Percentiles rank a stretch among this genome's conserved stretches.
Evolutionary conservation across 2,113 vertebrate genomes (phyloP).

Genomic region (Phrynosoma platyrhinos): DNA sequence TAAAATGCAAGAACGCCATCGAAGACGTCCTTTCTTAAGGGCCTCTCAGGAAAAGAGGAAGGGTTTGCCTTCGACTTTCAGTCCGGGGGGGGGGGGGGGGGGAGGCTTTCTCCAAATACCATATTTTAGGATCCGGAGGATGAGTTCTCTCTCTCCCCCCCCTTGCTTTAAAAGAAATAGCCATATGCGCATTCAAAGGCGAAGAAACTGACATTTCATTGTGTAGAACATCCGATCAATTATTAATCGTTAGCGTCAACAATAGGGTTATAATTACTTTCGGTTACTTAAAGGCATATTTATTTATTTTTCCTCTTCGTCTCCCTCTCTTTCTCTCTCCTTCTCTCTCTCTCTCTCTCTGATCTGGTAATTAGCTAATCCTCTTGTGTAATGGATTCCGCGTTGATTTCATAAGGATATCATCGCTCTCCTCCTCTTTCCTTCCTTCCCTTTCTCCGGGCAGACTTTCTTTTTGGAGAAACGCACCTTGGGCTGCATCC

Average conservation of each 20-base stretch:
- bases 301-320: conserved; percentile 69
- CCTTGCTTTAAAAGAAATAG: background rate
- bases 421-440: conserved; percentile 21
- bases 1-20: background rate
- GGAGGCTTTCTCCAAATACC: background rate
- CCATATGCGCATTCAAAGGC: conserved; percentile 58
- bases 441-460: background rate
- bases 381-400: conserved; percentile 72
- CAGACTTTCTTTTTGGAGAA: too few species aligned
- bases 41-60: too few species aligned
- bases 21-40: background rate
- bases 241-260: conserved; percentile 85
- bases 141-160: too few species aligned
- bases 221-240: conserved; percentile 81
- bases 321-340: conserved; percentile 67
- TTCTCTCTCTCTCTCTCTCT: conserved; percentile 66
- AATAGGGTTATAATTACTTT: conserved; percentile 82
- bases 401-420: conserved; percentile 64
- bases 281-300: conserved; percentile 80
- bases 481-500: too few species aligned
- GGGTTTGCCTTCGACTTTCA: too few species aligned
- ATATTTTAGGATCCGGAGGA: background rate
- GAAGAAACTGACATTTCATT: conserved; percentile 81
- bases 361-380: conserved; percentile 78
- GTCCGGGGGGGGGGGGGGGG: background rate